These are phyloP conservation scores for Lysiphlebus fabarum DNA, from an alignment of 1,140 invertebrate genomes.

Conservation along the genomic window DNA sequence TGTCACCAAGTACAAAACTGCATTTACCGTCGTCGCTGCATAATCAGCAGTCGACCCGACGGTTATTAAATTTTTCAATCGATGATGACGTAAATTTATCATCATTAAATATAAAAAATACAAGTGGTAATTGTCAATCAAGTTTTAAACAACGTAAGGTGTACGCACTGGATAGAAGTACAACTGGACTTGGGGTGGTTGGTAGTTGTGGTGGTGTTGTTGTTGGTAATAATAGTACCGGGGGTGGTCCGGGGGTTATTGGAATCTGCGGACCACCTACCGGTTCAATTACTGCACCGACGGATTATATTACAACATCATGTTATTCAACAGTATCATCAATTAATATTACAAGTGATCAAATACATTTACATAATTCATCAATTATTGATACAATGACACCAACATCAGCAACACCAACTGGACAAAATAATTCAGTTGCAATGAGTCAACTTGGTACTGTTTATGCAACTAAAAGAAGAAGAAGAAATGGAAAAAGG, in stretches of 20 bases:
- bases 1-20: slow-evolving; percentile 27
- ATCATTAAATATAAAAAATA: slow-evolving; percentile 29
- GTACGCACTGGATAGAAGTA: slow-evolving; percentile 55
- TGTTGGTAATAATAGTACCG: slow-evolving; percentile 36
- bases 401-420: slow-evolving; percentile 39
- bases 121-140: slow-evolving; percentile 29
- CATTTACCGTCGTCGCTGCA: slow-evolving; percentile 25
- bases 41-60: slow-evolving; percentile 26
- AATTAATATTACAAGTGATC: slow-evolving; percentile 31
- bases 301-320: slow-evolving; percentile 49
- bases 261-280: slow-evolving; percentile 45
- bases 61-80: slow-evolving; percentile 22
- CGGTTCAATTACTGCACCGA: slow-evolving; percentile 42
- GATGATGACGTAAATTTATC: slow-evolving; percentile 44
- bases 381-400: slow-evolving; percentile 40
- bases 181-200: slow-evolving; percentile 52
- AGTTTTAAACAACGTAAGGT: slow-evolving; percentile 47
- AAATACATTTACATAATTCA: slow-evolving; percentile 29
- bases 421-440: slow-evolving; percentile 51
- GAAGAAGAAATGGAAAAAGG: slow-evolving; percentile 92
- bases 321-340: slow-evolving; percentile 45
- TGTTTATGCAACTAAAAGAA: slow-evolving; percentile 90
- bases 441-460: slow-evolving; percentile 85
- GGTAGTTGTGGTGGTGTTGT: too few relatives aligned
- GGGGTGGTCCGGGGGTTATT: slow-evolving; percentile 40